Evolutionary conservation across 2,888 invertebrate genomes (phyloP), one percentile per base, ranked within the genome.

Genomic region (Microctonus aethiopoides): DNA sequence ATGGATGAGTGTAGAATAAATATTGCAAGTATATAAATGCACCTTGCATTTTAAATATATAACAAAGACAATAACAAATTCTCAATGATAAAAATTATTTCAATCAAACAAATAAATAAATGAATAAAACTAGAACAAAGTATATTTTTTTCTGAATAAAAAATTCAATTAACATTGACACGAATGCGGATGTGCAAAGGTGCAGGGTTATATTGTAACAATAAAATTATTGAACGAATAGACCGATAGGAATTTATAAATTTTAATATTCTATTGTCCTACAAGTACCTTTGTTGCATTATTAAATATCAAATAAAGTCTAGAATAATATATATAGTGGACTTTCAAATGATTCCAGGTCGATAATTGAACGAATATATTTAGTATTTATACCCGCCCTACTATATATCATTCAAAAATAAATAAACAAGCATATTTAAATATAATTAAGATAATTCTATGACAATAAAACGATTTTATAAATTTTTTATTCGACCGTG

Each of bases 41-140:
- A 78, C 39, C 72, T 63, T 59, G 82, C 79, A 83, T 83, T 80
- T 78, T 76, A 80, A 83, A 79, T 75, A 36, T 54, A 36, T 16
- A n/a, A n/a, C 46, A 46, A 16, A 46, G 46, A 46, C 57, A 54
- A 54, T 6, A 54, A 34, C 22, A 32, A n/a, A n/a, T 34, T 29
- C 13, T 32, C 57, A 29, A 29, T 57, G 57, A 10, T 46, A 46
- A 16, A 46, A 46, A 46, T 46, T 46, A 2, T 16, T 46, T 46
- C 16, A 46, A 46, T 46, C 16, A n/a, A n/a, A 46, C n/a, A 7
- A 46, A 46, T 46, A n/a, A 20, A 20, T n/a, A 46, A 46, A n/a
- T 5, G n/a, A n/a, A 39, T 13, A n/a, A n/a, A n/a, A n/a, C n/a
- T n/a, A n/a, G 16, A 0, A 16, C 16, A 16, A 16, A 16, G 16